Conservation (phyloP, 30 jellyfish, hydroid and myxozoan genomes). For the Chrysaora quinquecirrha region DNA sequence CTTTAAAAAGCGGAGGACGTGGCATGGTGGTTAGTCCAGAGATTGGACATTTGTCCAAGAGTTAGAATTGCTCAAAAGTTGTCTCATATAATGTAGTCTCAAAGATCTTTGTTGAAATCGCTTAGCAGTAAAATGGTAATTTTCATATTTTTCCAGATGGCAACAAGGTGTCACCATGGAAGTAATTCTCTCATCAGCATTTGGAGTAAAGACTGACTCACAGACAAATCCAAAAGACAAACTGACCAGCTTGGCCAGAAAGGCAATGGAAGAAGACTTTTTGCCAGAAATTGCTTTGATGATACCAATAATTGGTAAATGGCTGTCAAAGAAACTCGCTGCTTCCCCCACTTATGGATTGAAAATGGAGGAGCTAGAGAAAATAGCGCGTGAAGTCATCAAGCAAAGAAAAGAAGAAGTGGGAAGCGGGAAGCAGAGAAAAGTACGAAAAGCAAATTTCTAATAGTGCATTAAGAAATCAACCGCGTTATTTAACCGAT, state of each 20-base stretch:
- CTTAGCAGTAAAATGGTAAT: no score
- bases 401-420: not conserved
- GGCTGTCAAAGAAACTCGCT: conserved; percentile 4
- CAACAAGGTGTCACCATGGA: conserved; percentile 67
- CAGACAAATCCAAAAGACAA: conserved; percentile 72
- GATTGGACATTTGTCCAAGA: no score
- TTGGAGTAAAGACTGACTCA: conserved; percentile 56
- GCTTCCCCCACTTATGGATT: conserved; percentile 10
- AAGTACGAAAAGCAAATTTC: no score
- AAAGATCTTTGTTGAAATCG: no score
- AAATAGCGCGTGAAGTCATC: not conserved
- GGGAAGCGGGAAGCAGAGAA: not conserved
- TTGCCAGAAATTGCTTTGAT: conserved; percentile 20
- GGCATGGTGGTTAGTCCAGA: no score
- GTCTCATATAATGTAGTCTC: no score
- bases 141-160: conserved; percentile 55
- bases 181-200: conserved; percentile 68
- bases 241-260: conserved; percentile 30
- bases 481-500: no score
- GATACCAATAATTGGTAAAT: conserved; percentile 57
- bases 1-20: no score
- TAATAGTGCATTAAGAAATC: no score
- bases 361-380: not conserved
- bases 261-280: conserved; percentile 40
- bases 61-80: no score